Evolutionary conservation across 2,888 invertebrate species (phyloP), one percentile per base, ranked within the genome.

Genomic region (Entomobrya multifasciata): DNA sequence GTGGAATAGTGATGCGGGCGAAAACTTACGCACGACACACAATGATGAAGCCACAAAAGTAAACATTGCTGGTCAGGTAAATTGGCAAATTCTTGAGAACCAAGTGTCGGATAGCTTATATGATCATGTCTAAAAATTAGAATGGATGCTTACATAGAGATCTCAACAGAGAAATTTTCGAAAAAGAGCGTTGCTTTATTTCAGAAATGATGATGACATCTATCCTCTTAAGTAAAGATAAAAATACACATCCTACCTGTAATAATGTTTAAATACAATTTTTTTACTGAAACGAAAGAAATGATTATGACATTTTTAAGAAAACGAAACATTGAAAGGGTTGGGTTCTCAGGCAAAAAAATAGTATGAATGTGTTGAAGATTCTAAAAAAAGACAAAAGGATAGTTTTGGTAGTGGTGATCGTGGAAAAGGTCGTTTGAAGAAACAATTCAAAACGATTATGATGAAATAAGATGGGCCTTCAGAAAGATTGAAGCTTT

Each of bases 381-480:
- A 57, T 57, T 57, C 36, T 20, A 8, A 25, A 52, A 36, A 36
- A 47, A 65, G 52, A 74, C 52, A 80, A 67, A 67, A 30, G 47
- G 62, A 49, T 65, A 20, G 49, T 36, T 36, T 4, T 36, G 36
- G 36, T 36, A 8, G 36, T 6, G 36, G 36, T 36, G 36, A 8
- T 8, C 4, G 5, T 36, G 36, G 36, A 36, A 80, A 79, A 80
- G 67, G 79, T 80, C 79, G 65, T 80, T 80, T 80, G 20, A 80
- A 80, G 67, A 67, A 80, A 67, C 79, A 65, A 80, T 80, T 80
- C 67, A 80, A 80, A 80, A 67, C 47, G 27, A 20, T 74, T 62
- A 80, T 67, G 79, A 80, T 80, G 49, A 55, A 80, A 67, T 30
- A 67, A 80, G 79, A 80, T 80, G 49, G 79, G 72, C 15, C 72